These are phyloP conservation scores for Sycobia sp. DNA, from an alignment of 1,140 invertebrate genomes.

Conservation along the genomic window DNA sequence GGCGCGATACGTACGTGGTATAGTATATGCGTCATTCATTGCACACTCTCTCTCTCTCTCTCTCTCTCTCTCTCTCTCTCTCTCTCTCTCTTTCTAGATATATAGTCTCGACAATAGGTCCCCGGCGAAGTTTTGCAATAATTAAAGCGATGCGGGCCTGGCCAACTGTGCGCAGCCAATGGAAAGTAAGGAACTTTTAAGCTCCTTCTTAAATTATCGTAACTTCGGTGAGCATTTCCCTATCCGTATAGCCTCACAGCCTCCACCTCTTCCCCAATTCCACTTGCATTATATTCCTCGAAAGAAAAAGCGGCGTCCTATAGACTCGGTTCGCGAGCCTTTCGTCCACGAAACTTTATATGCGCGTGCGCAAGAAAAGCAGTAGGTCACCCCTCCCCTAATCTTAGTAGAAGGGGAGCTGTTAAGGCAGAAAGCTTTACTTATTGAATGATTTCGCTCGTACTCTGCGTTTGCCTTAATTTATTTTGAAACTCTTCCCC, in stretches of 20 bases:
- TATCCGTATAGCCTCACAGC: no score
- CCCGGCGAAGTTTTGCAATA: no score
- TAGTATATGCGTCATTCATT: no score
- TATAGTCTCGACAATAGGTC: no score
- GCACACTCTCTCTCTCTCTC: no score
- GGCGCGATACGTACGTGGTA: no score
- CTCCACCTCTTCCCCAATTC: neutral
- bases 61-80: no score
- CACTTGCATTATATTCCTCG: neutral
- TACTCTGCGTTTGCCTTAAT: neutral
- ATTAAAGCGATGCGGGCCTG: no score
- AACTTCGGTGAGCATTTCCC: neutral
- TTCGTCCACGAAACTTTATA: neutral
- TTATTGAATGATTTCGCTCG: slow-evolving; percentile 10
- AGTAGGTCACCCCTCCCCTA: neutral
- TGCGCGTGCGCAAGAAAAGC: neutral
- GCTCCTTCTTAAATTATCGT: neutral
- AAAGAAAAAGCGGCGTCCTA: neutral
- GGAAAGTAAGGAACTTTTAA: slow-evolving; percentile 4
- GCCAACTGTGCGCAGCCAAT: neutral
- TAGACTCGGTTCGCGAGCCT: neutral
- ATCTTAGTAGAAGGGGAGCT: no score
- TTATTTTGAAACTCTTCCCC: no score
- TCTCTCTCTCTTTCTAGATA: no score
- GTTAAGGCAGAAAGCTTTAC: slow-evolving; percentile 6